These are phyloP conservation scores for Drosophila tanythrix DNA, from an alignment of 2,888 invertebrate genomes.

Conservation along the genomic window DNA sequence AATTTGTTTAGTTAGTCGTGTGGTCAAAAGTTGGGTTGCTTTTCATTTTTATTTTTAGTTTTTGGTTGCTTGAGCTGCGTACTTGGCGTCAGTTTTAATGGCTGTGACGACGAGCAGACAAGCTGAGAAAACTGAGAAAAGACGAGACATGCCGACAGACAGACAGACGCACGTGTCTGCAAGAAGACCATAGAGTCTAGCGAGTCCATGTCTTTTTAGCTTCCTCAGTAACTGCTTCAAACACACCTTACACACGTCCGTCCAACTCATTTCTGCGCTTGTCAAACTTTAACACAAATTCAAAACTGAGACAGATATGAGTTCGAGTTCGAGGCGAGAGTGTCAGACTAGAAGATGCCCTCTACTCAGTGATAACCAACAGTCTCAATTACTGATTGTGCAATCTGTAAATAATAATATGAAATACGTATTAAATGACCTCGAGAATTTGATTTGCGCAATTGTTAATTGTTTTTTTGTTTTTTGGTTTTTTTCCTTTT, in stretches of 20 bases:
- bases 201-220: neutral
- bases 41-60: constrained; percentile 8
- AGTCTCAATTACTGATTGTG: neutral
- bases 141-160: constrained; percentile 7
- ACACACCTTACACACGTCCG: constrained; percentile 78
- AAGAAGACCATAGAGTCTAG: neutral
- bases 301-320: constrained; percentile 12
- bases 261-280: constrained; percentile 71
- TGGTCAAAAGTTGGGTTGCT: constrained; percentile 40
- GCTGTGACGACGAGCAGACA: constrained; percentile 52
- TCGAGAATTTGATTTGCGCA: neutral
- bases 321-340: neutral
- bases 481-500: neutral
- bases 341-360: neutral
- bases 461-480: neutral
- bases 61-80: constrained; percentile 27
- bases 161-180: constrained; percentile 51
- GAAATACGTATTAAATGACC: neutral
- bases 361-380: neutral
- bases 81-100: constrained; percentile 59
- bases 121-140: constrained; percentile 29
- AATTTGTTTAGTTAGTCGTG: constrained; percentile 42
- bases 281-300: constrained; percentile 55
- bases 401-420: neutral
- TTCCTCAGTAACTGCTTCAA: constrained; percentile 46